Evolutionary conservation across 2,797 vertebrate species (phyloP).

Genomic region (Avahi laniger): DNA sequence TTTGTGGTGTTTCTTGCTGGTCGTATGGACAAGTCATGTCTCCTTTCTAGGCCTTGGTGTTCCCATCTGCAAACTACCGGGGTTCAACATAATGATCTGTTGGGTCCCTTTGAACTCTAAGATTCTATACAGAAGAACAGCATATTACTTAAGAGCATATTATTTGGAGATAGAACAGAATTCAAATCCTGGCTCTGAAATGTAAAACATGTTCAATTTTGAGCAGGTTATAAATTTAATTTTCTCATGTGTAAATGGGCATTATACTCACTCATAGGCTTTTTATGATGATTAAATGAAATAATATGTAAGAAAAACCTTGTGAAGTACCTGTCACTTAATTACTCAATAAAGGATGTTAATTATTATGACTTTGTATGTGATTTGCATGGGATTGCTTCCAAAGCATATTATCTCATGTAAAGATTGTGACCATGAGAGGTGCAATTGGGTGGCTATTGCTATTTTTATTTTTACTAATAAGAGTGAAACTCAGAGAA

Average conservation of each 20-base stretch:
- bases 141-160: neutral
- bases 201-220: neutral
- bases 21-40: neutral
- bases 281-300: neutral
- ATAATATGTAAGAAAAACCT: neutral
- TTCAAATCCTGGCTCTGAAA: neutral
- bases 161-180: neutral
- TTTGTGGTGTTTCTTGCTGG: slow-evolving; percentile 27
- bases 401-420: neutral
- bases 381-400: neutral
- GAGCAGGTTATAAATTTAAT: neutral
- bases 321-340: neutral
- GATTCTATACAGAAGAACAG: neutral
- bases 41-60: neutral
- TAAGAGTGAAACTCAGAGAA: neutral
- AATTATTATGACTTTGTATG: neutral
- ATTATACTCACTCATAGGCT: neutral
- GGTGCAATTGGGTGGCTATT: neutral
- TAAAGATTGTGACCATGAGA: neutral
- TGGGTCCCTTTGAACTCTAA: neutral
- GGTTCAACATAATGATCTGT: neutral
- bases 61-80: neutral
- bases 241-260: neutral
- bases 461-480: neutral
- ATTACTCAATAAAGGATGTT: neutral